These are phyloP conservation scores for Collichthys lucidus DNA, from an alignment of 2,113 vertebrate genomes.

Conservation along the genomic window DNA sequence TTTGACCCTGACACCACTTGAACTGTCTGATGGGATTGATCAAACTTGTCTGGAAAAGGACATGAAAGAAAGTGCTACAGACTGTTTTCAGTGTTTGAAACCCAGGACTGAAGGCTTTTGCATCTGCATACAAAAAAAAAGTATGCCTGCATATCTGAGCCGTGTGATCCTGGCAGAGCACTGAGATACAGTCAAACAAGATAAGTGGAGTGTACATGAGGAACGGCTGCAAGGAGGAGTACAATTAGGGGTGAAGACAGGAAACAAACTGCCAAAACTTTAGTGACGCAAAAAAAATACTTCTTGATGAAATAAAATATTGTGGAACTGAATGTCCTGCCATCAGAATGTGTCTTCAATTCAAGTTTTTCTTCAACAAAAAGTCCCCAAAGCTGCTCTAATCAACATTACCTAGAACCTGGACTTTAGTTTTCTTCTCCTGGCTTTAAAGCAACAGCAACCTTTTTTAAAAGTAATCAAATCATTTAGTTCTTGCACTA, in stretches of 20 bases:
- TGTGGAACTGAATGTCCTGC: background rate
- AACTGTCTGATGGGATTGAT: background rate
- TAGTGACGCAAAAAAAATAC: background rate
- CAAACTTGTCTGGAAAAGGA: background rate
- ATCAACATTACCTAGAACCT: no score
- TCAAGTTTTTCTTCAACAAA: background rate
- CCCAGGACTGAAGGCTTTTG: background rate
- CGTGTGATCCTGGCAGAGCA: background rate
- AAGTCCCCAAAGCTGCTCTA: background rate
- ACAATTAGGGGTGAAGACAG: background rate
- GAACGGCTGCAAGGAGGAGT: background rate
- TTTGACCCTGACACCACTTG: background rate
- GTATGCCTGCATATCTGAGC: background rate
- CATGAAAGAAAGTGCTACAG: background rate
- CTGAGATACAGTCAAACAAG: constrained; percentile 1
- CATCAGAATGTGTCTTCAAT: background rate
- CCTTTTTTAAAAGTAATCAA: no score
- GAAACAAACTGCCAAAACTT: background rate
- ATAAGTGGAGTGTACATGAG: background rate
- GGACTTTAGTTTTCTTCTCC: background rate
- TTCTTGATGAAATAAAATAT: background rate
- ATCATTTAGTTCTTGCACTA: no score
- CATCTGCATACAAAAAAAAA: background rate
- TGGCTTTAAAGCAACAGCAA: no score
- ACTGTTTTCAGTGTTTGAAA: background rate